Evolutionary conservation across 1,140 invertebrate species (phyloP).

Genomic region (Helicoverpa zea): DNA sequence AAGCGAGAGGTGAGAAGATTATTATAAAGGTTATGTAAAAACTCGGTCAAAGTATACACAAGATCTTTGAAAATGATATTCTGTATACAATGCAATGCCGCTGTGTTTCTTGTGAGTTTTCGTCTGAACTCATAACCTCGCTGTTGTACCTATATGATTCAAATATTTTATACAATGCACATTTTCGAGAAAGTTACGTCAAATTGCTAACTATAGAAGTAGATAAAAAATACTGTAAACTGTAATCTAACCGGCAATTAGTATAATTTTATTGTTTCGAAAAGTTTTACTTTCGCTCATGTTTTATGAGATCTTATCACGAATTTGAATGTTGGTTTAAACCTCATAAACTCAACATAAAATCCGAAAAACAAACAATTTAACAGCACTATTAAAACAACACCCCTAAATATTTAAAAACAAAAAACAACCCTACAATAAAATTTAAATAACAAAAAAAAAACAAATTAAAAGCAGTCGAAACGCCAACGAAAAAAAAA

Average conservation of each 20-base stretch:
- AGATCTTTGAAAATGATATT: conserved; percentile 47
- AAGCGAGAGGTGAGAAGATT: conserved; percentile 49
- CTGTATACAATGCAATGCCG: conserved; percentile 38
- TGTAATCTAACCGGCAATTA: conserved; percentile 41
- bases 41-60: conserved; percentile 45
- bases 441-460: not conserved
- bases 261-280: conserved; percentile 44
- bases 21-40: conserved; percentile 50
- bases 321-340: conserved; percentile 1
- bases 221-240: conserved; percentile 22
- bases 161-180: conserved; percentile 1
- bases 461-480: conserved; percentile 49
- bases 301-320: conserved; percentile 33
- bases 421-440: conserved; percentile 17
- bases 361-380: not conserved
- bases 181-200: conserved; percentile 6
- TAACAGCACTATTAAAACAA: conserved; percentile 1
- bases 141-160: not conserved
- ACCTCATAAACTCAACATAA: not conserved
- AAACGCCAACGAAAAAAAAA: conserved; percentile 9
- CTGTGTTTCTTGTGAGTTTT: conserved; percentile 27
- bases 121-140: conserved; percentile 16
- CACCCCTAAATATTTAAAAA: conserved; percentile 3
- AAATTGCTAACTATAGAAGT: not conserved
- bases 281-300: conserved; percentile 42